These are phyloP conservation scores for Notodonta dromedarius DNA, from an alignment of 2,888 invertebrate species.

Conservation along the genomic window DNA sequence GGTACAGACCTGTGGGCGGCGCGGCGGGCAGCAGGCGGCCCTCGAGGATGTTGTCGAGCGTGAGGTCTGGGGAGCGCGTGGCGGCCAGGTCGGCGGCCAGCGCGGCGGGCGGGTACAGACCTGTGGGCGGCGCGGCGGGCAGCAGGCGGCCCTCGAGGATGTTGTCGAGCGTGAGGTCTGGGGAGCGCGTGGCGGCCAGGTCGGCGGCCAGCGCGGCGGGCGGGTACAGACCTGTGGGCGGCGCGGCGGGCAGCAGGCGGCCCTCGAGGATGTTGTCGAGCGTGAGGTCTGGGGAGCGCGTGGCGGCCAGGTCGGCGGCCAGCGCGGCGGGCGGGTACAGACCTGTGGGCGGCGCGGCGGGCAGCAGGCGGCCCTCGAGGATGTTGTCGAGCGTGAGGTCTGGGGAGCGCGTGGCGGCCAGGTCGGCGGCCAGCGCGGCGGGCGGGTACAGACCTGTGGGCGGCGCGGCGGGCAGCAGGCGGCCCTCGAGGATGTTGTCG, in stretches of 20 bases:
- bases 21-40: not conserved
- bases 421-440: constrained; percentile 28
- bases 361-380: constrained; percentile 2
- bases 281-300: constrained; percentile 6
- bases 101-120: constrained; percentile 53
- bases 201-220: constrained; percentile 29
- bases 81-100: constrained; percentile 78
- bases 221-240: constrained; percentile 19
- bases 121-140: no score
- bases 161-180: constrained; percentile 6
- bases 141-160: not conserved
- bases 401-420: constrained; percentile 11
- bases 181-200: constrained; percentile 11
- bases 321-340: constrained; percentile 29
- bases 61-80: constrained; percentile 6
- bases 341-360: no score
- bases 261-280: constrained; percentile 6
- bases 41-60: constrained; percentile 5
- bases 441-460: constrained; percentile 19
- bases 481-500: constrained; percentile 5
- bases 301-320: constrained; percentile 22
- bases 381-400: constrained; percentile 6
- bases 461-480: constrained; percentile 2
- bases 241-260: not conserved
- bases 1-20: constrained; percentile 18